Percentiles rank a stretch among this genome's conserved stretches.
Conservation (phyloP, 2,113 vertebrate species). For the Sorex araneus region DNA sequence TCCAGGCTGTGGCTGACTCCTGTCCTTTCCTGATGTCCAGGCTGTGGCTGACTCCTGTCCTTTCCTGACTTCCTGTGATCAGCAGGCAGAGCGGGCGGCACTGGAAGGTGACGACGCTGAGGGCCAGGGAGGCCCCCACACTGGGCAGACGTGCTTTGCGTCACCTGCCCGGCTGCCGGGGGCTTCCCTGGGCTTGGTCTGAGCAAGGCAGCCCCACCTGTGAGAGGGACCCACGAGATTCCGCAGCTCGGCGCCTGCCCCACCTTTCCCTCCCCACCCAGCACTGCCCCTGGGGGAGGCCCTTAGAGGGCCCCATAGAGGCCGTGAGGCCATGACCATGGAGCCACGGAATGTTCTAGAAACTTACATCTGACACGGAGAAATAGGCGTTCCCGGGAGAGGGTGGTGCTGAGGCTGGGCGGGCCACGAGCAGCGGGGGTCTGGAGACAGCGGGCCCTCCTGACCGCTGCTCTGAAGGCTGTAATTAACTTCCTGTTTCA, state of each 20-base stretch:
- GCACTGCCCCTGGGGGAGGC: neutral
- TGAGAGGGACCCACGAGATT: no score
- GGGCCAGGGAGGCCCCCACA: no score
- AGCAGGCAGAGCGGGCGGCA: no score
- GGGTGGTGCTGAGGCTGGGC: no score
- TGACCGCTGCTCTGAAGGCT: conserved; percentile 58
- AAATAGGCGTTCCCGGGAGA: neutral
- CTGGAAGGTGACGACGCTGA: no score
- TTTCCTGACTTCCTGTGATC: neutral
- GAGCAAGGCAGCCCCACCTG: no score
- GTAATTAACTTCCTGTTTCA: conserved; percentile 90
- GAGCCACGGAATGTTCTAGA: conserved; percentile 14
- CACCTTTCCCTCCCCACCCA: neutral
- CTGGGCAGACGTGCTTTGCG: no score
- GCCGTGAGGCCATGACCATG: neutral
- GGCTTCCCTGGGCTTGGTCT: no score
- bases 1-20: neutral
- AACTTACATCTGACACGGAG: neutral
- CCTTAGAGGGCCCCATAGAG: neutral
- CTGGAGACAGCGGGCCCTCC: neutral
- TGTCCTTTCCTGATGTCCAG: neutral
- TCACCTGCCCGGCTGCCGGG: no score
- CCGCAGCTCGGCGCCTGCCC: no score
- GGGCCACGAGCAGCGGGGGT: no score
- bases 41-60: neutral